Evolutionary conservation across 2,888 invertebrate species (phyloP), one percentile per base, ranked within the genome.

Genomic region (Ecliptopera silaceata): DNA sequence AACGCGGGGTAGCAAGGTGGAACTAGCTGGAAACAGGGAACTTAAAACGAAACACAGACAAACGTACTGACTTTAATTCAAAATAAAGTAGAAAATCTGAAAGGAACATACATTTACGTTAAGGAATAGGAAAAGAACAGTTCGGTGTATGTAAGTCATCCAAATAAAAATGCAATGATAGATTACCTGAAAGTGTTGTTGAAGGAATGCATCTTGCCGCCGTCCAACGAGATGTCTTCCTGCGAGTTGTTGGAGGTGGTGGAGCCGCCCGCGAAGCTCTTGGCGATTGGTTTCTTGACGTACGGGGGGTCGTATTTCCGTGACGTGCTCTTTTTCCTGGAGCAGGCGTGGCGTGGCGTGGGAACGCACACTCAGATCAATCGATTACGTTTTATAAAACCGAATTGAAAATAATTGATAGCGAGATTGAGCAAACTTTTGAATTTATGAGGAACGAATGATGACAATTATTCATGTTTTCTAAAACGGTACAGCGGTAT

Each of bases 301-400:
- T 96, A 97, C 55, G 96, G 96, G 74, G 96, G 96, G 87, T 97
- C 97, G 88, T 96, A 97, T 88, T 96, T 97, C 86, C 96, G 95
- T 86, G 96, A 93, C 70, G 96, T 96, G 82, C 96, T 96, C 94
- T 96, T 97, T 93, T 96, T 96, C 95, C 95, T 95, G 92, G 80
- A 80, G 89, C 84, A 85, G 84, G 90, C 90, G 90, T 85, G 90
- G 88, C 88, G 90, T 80, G 48, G 48, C 39, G 43, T 8, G 82
- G 86, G 87, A 89, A 89, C 89, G 90, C 89, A 88, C 89, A 89
- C 90, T 90, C 90, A 87, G 88, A 91, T 91, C 87, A 91, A 90
- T 91, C 88, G 89, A 87, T 91, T 88, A 90, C 80, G 88, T 87
- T 88, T 46, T 87, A 80, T 72, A 82, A 84, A 68, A 81, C 72